Conservation (phyloP, 2,113 vertebrate genomes). For the Callospermophilus lateralis region DNA sequence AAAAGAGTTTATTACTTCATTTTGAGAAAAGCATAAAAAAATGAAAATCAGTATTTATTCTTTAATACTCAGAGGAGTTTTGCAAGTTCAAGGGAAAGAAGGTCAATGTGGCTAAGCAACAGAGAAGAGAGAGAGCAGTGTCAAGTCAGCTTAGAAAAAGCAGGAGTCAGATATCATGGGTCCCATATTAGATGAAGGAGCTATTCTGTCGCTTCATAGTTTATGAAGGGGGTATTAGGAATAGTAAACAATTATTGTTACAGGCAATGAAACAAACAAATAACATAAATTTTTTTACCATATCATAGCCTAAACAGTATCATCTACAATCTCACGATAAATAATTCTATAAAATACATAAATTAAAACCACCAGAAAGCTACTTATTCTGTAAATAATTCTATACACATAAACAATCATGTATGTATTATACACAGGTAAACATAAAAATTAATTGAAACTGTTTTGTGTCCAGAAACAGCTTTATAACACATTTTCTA, state of each 20-base stretch:
- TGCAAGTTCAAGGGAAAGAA: not conserved
- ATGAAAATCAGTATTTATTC: fast-evolving
- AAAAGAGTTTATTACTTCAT: not conserved
- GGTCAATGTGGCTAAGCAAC: fast-evolving
- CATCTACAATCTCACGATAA: not conserved
- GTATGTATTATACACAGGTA: not conserved
- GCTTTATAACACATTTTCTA: not conserved
- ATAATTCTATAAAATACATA: not conserved
- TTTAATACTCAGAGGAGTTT: not conserved
- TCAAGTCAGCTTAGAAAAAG: not conserved
- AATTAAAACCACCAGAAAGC: not conserved
- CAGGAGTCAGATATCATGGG: not conserved
- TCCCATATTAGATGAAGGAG: too few relatives aligned
- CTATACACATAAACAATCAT: fast-evolving
- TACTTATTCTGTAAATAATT: conserved; percentile 7
- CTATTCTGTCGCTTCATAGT: not conserved
- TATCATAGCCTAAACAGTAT: too few relatives aligned
- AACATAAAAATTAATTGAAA: not conserved
- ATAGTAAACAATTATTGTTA: not conserved
- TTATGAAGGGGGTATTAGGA: not conserved
- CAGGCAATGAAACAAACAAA: not conserved
- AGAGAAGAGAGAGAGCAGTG: not conserved
- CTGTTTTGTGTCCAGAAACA: not conserved
- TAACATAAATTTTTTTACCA: not conserved
- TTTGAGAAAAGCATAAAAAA: not conserved